Percentiles rank a stretch among this genome's conserved stretches.
Conservation (phyloP, 2,888 invertebrate species). For the Calephelis perditalis region DNA sequence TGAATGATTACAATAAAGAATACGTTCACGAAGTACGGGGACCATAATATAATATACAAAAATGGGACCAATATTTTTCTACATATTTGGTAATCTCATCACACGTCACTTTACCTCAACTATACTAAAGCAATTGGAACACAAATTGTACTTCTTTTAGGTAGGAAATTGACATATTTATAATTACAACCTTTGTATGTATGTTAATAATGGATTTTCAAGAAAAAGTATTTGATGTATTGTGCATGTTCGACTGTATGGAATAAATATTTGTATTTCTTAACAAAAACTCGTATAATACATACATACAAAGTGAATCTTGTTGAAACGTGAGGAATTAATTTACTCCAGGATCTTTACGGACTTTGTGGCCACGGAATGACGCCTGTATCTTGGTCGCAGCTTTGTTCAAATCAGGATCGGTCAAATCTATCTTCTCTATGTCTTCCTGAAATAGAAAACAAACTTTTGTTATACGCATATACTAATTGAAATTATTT, state of each 20-base stretch:
- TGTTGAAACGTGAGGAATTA: conserved; percentile 36
- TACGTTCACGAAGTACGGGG: conserved; percentile 48
- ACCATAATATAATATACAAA: conserved; percentile 53
- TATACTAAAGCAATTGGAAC: conserved; percentile 22
- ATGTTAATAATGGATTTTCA: conserved; percentile 24
- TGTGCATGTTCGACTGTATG: conserved; percentile 12
- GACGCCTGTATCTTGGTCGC: conserved; percentile 96
- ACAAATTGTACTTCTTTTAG: conserved; percentile 26
- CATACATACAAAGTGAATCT: conserved; percentile 45
- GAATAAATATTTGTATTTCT: conserved; percentile 11
- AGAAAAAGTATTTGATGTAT: conserved; percentile 1
- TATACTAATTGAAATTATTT: neutral
- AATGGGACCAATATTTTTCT: conserved; percentile 42
- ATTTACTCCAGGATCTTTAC: conserved; percentile 81
- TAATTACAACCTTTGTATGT: conserved; percentile 41
- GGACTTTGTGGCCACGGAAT: conserved; percentile 93
- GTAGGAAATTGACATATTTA: conserved; percentile 44
- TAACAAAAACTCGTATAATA: conserved; percentile 20
- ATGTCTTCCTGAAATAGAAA: conserved; percentile 80
- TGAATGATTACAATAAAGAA: neutral
- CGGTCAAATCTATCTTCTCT: conserved; percentile 89
- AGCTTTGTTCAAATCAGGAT: conserved; percentile 92
- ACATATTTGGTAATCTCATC: conserved; percentile 47
- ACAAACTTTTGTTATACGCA: neutral
- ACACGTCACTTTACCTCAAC: conserved; percentile 47